Percentiles rank a stretch among this genome's conserved stretches.
Conservation (phyloP, 2,888 invertebrate genomes). For the Amaurobius ferox region DNA sequence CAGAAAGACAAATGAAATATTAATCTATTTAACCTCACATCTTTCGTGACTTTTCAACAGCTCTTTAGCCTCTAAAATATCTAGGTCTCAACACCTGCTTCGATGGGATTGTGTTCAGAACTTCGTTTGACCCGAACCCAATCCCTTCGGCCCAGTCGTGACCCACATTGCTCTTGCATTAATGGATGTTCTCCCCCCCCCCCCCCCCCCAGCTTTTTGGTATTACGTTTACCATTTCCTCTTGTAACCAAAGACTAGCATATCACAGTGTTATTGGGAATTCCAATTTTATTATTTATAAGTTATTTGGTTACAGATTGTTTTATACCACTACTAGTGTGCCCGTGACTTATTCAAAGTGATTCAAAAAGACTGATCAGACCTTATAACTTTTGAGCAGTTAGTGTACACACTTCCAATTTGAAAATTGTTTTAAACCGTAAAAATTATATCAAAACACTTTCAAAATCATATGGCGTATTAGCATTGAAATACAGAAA, state of each 20-base stretch:
- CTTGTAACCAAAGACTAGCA: not conserved
- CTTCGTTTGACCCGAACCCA: constrained; percentile 1
- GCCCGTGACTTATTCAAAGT: too few species aligned
- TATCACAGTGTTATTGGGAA: not conserved
- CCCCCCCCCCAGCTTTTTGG: not conserved
- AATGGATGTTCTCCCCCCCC: not conserved
- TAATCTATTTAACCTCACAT: not conserved
- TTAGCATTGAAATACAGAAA: too few species aligned
- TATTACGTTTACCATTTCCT: not conserved
- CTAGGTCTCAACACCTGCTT: constrained; percentile 6
- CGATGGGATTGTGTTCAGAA: not conserved
- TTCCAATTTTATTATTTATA: not conserved
- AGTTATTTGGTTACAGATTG: too few species aligned
- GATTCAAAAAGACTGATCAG: too few species aligned
- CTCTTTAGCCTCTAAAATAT: not conserved
- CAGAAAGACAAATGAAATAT: not conserved
- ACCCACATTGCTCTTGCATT: not conserved
- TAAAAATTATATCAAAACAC: too few species aligned
- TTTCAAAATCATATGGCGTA: too few species aligned
- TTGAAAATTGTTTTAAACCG: too few species aligned
- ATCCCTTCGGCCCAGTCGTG: constrained; percentile 8
- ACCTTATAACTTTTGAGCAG: too few species aligned
- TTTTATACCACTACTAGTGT: too few species aligned
- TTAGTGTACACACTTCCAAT: too few species aligned
- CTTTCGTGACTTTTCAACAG: not conserved